Conservation (phyloP, 2,888 invertebrate genomes). For the Sinotaia quadrata region DNA sequence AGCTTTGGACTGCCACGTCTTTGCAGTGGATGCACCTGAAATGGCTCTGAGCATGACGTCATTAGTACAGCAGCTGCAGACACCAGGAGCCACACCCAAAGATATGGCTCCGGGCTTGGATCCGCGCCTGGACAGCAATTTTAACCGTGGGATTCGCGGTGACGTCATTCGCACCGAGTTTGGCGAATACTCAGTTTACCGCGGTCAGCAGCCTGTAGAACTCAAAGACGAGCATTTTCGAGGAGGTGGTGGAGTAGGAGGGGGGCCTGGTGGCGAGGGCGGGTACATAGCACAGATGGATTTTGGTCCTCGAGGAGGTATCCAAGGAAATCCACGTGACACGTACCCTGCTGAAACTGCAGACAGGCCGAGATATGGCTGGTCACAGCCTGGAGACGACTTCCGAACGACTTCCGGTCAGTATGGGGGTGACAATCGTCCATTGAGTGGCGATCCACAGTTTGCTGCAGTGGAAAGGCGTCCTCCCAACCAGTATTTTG, state of each 20-base stretch:
- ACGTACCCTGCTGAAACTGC: slow-evolving; percentile 21
- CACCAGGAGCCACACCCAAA: background rate
- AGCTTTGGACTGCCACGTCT: slow-evolving; percentile 98
- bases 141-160: slow-evolving; percentile 35
- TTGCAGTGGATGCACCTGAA: slow-evolving; percentile 79
- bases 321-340: slow-evolving; percentile 18
- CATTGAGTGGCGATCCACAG: background rate
- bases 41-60: slow-evolving; percentile 50
- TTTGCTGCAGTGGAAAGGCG: background rate
- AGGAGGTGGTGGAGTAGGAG: slow-evolving; percentile 23
- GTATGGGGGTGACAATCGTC: background rate
- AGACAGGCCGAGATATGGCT: slow-evolving; percentile 31
- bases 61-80: slow-evolving; percentile 22
- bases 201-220: slow-evolving; percentile 42
- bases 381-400: slow-evolving; percentile 37
- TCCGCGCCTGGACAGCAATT: slow-evolving; percentile 18
- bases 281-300: slow-evolving; percentile 20
- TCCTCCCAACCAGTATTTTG: background rate
- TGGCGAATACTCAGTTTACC: slow-evolving; percentile 45
- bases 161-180: slow-evolving; percentile 48
- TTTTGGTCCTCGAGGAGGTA: slow-evolving; percentile 15
- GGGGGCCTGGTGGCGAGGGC: slow-evolving; percentile 22
- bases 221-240: slow-evolving; percentile 50
- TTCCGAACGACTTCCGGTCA: slow-evolving; percentile 16
- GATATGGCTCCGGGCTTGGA: background rate